phyloP scores from a whole-genome alignment of 2,113 vertebrate species.

The Rhipidura dahli region DNA sequence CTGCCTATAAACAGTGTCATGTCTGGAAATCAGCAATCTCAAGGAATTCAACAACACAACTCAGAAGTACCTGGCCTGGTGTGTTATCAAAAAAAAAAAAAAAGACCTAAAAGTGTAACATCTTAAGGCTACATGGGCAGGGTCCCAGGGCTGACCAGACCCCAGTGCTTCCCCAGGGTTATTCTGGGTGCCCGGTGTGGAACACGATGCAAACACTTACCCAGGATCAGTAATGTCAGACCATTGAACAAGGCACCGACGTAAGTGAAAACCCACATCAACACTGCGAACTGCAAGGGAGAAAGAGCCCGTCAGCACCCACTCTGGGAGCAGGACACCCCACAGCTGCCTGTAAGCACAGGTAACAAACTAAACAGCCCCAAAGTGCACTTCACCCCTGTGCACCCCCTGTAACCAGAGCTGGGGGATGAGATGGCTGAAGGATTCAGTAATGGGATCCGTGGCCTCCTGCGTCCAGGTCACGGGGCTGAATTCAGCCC shows the following conservation, averaged over 20 bases:
- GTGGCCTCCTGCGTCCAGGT: not conserved
- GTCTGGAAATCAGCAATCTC: not conserved
- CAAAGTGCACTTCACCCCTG: not conserved
- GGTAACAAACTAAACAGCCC: not conserved
- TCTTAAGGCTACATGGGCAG: not conserved
- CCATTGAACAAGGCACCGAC: slow-evolving; percentile 98
- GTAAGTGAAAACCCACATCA: slow-evolving; percentile 98
- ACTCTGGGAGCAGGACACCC: not conserved
- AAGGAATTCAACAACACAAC: not conserved
- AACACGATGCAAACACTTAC: slow-evolving; percentile 74
- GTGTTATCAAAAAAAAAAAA: not conserved
- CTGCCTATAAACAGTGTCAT: accelerated
- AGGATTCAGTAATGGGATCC: not conserved
- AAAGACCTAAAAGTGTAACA: no score
- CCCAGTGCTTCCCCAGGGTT: not conserved
- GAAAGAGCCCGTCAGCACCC: not conserved
- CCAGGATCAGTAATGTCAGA: slow-evolving; percentile 92
- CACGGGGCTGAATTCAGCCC: not conserved
- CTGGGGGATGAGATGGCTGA: not conserved
- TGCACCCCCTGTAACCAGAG: not conserved
- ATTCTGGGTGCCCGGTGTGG: not conserved
- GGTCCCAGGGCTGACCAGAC: not conserved
- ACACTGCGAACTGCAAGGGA: slow-evolving; percentile 84
- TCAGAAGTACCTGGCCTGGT: not conserved
- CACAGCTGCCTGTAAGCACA: not conserved